Percentiles rank a stretch among this genome's conserved stretches.
phyloP scores from a whole-genome alignment of 2,113 vertebrate species.

The Cervus canadensis region DNA sequence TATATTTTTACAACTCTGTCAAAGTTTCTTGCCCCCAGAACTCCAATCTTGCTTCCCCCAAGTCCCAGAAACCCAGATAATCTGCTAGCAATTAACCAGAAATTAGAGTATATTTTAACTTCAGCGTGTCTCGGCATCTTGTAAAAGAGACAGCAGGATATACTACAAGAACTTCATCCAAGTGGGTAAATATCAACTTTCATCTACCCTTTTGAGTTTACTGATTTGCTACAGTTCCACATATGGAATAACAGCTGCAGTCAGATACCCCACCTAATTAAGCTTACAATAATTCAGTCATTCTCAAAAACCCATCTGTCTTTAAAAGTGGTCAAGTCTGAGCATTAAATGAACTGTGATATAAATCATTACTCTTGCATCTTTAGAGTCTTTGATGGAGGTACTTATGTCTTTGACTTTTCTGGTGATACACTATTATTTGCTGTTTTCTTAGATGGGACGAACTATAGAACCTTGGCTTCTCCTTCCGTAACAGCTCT shows the following conservation, averaged over 20 bases:
- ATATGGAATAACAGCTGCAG: constrained; percentile 42
- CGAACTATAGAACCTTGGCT: background rate
- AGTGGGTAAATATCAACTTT: background rate
- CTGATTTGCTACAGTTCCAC: background rate
- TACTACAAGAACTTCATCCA: background rate
- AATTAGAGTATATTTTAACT: background rate
- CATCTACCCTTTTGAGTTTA: background rate
- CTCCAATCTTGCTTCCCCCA: background rate
- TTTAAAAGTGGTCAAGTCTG: constrained; percentile 11
- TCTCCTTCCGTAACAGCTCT: background rate
- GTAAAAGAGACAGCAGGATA: background rate
- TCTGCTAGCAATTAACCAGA: background rate
- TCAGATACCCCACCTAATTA: constrained; percentile 11
- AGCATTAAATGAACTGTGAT: background rate
- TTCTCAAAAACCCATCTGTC: constrained; percentile 24
- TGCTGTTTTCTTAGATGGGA: background rate
- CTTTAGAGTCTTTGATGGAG: background rate
- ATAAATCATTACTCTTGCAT: background rate
- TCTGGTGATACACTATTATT: background rate
- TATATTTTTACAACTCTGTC: background rate
- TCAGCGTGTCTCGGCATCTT: background rate
- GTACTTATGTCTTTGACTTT: background rate
- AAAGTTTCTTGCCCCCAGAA: background rate
- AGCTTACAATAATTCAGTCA: background rate
- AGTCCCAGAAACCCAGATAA: background rate